Conservation (phyloP, 2,113 vertebrate species). For the Indicator maculatus region DNA sequence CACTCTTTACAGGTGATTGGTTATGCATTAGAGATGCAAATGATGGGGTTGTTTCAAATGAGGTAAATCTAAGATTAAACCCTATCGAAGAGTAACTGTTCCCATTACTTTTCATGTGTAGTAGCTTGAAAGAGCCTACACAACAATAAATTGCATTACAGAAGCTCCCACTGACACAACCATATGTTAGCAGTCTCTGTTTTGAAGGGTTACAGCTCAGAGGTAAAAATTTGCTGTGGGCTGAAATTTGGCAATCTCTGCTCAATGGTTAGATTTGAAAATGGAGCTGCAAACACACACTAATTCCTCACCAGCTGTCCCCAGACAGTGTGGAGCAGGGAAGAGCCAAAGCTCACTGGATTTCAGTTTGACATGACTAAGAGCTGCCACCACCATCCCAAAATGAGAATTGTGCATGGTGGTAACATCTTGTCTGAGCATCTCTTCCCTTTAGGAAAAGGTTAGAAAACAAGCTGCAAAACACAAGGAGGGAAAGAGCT, state of each 20-base stretch:
- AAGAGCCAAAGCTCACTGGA: not conserved
- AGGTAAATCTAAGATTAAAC: conserved; percentile 63
- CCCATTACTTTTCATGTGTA: conserved; percentile 60
- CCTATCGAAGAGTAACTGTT: conserved; percentile 46
- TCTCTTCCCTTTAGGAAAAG: not conserved
- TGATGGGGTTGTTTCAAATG: conserved; percentile 40
- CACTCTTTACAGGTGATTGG: conserved; percentile 50
- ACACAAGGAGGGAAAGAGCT: not conserved
- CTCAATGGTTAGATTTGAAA: not conserved
- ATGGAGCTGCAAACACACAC: not conserved
- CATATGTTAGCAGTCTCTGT: conserved; percentile 61
- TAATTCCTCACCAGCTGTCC: not conserved
- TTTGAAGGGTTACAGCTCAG: conserved; percentile 52
- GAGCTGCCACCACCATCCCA: accelerated
- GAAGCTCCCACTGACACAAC: conserved; percentile 66
- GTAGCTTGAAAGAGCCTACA: conserved; percentile 62
- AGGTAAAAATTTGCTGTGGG: conserved; percentile 40
- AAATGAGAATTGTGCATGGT: not conserved
- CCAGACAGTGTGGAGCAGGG: not conserved
- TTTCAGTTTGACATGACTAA: not conserved
- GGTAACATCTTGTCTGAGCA: accelerated
- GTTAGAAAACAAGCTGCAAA: not conserved
- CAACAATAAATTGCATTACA: conserved; percentile 66
- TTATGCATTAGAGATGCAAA: conserved; percentile 35
- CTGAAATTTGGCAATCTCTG: conserved; percentile 50